Base-by-base conservation (phyloP, 2,797 vertebrate species). In the Bucorvus abyssinicus region DNA sequence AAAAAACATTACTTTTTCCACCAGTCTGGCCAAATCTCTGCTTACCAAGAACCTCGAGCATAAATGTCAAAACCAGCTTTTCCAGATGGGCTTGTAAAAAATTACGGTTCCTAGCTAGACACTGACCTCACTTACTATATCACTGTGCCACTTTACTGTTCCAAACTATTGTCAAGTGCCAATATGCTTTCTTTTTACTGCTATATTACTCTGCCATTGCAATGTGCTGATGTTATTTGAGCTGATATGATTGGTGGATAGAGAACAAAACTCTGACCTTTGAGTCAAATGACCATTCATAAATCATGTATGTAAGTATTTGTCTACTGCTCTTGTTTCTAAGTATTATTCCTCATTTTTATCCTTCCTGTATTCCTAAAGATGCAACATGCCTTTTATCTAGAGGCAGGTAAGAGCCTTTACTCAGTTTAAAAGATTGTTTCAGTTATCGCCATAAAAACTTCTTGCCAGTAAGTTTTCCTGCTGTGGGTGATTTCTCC, bases 21-120 rank as follows among this genome's bases (percentile, higher is more conserved):
- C 22, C 40, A 78, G 60, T 86, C 67, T 89, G 63, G 65, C 86
- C 86, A 94, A 91, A 90, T 69, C 47, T 84, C 63, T 75, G 27
- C 21, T 91, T 83, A 84, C 56, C 53, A 84, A 89, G 64, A 93
- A 74, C 34, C 32, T 52, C 71, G n/a, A 94, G 10, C n/a, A 57
- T 91, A 94, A 95, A 94, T 73, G 80, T 61, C 74, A 91, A 94
- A 93, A 73, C 5, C 88, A 60, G n/a, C n/a, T 94, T 91, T 95
- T 94, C 89, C 93, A 90, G 91, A 83, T 34, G 29, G 85, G 42
- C 60, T 91, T 6, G 0, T 94, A 95, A 96, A 93, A 91, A 95
- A 32, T 78, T 89, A 42, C 29, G 77, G 40, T 24, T 89, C 55
- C 80, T 81, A 83, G 86, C 70, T 84, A 94, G 78, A 79, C 64